These are phyloP conservation scores for Ceryle rudis DNA, from an alignment of 2,797 vertebrate species.

Conservation along the genomic window DNA sequence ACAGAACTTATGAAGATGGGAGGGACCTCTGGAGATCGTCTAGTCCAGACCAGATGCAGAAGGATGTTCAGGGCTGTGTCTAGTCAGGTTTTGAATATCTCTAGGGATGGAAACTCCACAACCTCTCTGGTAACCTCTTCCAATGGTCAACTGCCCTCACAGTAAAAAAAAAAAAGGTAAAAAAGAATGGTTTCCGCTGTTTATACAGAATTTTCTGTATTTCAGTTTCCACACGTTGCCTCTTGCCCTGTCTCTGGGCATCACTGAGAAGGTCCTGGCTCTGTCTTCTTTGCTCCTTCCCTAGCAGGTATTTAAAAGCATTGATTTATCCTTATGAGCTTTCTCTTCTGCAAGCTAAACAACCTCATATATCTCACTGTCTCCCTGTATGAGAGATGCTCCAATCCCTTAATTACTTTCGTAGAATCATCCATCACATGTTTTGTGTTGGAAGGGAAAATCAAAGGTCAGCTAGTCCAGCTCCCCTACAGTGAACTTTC, in stretches of 20 bases:
- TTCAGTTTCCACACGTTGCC: not conserved
- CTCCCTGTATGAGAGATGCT: not conserved
- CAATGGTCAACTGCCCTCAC: accelerated
- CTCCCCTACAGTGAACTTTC: not conserved
- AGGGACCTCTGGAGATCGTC: not conserved
- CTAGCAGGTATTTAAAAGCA: not conserved
- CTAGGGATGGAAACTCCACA: not conserved
- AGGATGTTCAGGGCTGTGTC: not conserved
- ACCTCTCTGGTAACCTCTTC: accelerated
- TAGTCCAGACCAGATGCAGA: not conserved
- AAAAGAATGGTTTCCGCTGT: not conserved
- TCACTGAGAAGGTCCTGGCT: not conserved
- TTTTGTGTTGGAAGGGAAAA: not conserved
- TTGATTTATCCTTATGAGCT: not conserved
- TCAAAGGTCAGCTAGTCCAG: too few species aligned
- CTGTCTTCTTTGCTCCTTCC: not conserved
- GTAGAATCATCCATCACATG: not conserved
- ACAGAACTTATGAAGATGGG: not conserved
- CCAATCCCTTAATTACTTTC: not conserved
- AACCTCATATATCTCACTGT: not conserved
- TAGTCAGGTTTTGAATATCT: not conserved
- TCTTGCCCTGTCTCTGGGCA: not conserved
- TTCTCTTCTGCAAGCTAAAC: not conserved
- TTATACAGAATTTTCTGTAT: not conserved
- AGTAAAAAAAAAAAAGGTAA: not conserved